Base-by-base conservation (phyloP, 2,888 invertebrate species). In the Argyra leucocephala region DNA sequence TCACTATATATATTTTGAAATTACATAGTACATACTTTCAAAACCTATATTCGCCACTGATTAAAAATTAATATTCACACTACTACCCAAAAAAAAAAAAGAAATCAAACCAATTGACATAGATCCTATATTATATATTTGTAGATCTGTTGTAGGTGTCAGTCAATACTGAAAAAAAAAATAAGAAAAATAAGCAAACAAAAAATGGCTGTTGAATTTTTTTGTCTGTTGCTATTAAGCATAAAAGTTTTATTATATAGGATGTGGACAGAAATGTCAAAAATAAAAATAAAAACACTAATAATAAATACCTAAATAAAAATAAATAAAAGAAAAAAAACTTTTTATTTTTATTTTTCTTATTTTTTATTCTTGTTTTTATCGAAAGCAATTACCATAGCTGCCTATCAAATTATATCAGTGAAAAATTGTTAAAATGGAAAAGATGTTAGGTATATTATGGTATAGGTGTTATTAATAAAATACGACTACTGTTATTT, bases 381-480 rank as follows among this genome's bases (percentile, higher is more conserved):
- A 48, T 48, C 48, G n/a, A 48, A 48, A 48, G 48, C 48, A 48
- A 48, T 48, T 48, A 48, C 48, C 48, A 48, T 48, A 48, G 48
- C 48, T 48, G 48, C n/a, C 48, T 48, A 48, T 48, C 48, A 48
- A 48, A 48, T 48, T 48, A 48, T 48, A 48, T 48, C 18, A n/a
- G 48, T 48, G 48, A 48, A 18, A 48, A 48, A 48, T 18, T 31
- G 31, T 7, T 6, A 31, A 31, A 31, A 31, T 12, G 31, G n/a
- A n/a, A n/a, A n/a, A n/a, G n/a, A n/a, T n/a, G n/a, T n/a, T n/a
- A n/a, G n/a, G n/a, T n/a, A n/a, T n/a, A n/a, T n/a, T n/a, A n/a
- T n/a, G n/a, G n/a, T n/a, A n/a, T n/a, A n/a, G n/a, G n/a, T n/a
- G n/a, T n/a, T n/a, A n/a, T n/a, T n/a, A n/a, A n/a, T n/a, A n/a